Base-by-base conservation (phyloP, 1,140 invertebrate species). In the Telenomus remus region DNA sequence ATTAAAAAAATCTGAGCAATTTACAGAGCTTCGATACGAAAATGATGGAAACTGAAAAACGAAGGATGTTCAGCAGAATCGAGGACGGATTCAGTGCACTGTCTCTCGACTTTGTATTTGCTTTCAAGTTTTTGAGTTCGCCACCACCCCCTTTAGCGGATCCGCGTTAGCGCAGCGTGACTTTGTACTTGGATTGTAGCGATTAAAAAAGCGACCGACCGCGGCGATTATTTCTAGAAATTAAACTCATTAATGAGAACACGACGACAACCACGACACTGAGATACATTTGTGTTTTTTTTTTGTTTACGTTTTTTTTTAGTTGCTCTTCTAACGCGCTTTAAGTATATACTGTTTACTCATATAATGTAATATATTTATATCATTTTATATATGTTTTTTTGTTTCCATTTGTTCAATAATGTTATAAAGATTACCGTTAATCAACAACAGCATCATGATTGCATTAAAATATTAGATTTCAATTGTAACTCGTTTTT, bases 231-330 rank as follows among this genome's bases (percentile, higher is more conserved):
- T 14, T n/a, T 68, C 57, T 44, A 10, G 35, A 51, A 55, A 19
- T 48, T 76, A 59, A 60, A 44, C 35, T 35, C 60, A 60, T 65
- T 27, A 46, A 42, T 66, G 61, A 12, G 51, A 60, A 70, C 60
- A 82, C 66, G 63, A 82, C 80, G 78, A 82, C 77, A 73, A 85
- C 65, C 74, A 84, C 80, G 76, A 84, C 81, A 84, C 68, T 77
- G 70, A 84, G 59, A 82, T 80, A 80, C 65, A 79, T 56, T 59
- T 59, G 34, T 50, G 57, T 37, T 71, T 53, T 43, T 59, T 53
- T 14, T 27, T 59, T 53, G 51, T 64, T 54, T 47, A 46, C 48
- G 12, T 49, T 27, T 35, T 48, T 44, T 51, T 57, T 50, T 48
- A 55, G 14, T 57, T 56, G 56, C 37, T 47, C 53, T 27, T 65